Conservation (phyloP, 2,888 invertebrate genomes). For the Stenolophus ochropezus region DNA sequence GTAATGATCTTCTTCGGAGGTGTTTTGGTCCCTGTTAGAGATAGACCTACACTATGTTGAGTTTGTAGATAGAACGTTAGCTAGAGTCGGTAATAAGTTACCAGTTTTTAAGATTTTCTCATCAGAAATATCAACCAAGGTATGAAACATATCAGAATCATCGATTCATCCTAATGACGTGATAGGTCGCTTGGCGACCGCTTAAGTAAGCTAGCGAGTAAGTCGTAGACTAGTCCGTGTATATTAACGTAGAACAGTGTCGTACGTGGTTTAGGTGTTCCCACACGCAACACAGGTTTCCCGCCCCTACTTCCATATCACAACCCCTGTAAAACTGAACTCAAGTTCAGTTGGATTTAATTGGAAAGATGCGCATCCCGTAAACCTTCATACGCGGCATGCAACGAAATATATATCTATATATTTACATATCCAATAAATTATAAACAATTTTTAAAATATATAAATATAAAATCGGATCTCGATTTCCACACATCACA, state of each 20-base stretch:
- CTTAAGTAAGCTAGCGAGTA: slow-evolving; percentile 58
- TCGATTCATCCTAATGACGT: slow-evolving; percentile 60
- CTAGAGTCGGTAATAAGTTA: slow-evolving; percentile 35
- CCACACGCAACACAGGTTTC: slow-evolving; percentile 18
- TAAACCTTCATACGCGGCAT: background rate
- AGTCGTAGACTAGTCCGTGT: slow-evolving; percentile 44
- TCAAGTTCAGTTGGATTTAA: slow-evolving; percentile 69
- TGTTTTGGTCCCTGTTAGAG: background rate
- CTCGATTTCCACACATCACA: no score
- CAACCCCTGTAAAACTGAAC: slow-evolving; percentile 44
- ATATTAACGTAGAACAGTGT: slow-evolving; percentile 39
- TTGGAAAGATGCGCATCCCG: slow-evolving; percentile 65
- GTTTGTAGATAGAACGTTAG: slow-evolving; percentile 39
- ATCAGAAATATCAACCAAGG: slow-evolving; percentile 72
- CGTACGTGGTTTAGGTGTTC: slow-evolving; percentile 35
- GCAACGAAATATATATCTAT: background rate
- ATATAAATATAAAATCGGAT: no score
- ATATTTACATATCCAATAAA: no score
- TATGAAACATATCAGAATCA: slow-evolving; percentile 74
- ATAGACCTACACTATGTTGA: slow-evolving; percentile 29
- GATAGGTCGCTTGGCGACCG: slow-evolving; percentile 53
- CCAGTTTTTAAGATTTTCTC: slow-evolving; percentile 50
- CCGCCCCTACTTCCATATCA: slow-evolving; percentile 22
- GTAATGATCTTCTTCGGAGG: background rate
- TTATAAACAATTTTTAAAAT: no score